phyloP scores from a whole-genome alignment of 2,888 invertebrate genomes.

The Tubulanus polymorphus region DNA sequence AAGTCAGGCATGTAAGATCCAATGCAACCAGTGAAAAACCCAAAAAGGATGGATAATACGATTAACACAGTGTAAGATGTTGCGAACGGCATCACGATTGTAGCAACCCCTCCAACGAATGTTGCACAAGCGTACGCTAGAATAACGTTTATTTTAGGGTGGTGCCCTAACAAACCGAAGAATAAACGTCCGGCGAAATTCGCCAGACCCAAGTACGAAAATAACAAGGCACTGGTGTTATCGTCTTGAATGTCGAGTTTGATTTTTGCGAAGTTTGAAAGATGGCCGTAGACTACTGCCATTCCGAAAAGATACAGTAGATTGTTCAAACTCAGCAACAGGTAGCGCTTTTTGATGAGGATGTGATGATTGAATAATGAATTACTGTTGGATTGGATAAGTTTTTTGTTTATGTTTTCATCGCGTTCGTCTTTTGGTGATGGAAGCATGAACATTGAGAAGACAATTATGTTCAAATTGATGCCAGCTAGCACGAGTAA shows the following conservation, averaged over 20 bases:
- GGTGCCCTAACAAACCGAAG: constrained; percentile 24
- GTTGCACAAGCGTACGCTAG: constrained; percentile 23
- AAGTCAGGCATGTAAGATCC: constrained; percentile 26
- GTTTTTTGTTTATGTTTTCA: neutral
- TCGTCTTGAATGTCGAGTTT: constrained; percentile 16
- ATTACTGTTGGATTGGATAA: neutral
- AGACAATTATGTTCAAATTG: constrained; percentile 18
- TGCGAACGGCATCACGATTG: constrained; percentile 20
- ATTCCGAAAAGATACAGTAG: constrained; percentile 29
- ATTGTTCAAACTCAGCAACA: constrained; percentile 25
- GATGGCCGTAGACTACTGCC: constrained; percentile 29
- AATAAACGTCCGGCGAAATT: constrained; percentile 28
- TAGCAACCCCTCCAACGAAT: constrained; percentile 22
- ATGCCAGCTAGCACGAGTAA: constrained; percentile 30
- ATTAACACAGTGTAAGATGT: constrained; percentile 21
- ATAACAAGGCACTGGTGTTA: constrained; percentile 24
- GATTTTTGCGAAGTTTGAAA: constrained; percentile 25
- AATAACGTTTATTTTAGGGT: constrained; percentile 17
- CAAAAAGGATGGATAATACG: constrained; percentile 22
- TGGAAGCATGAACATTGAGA: constrained; percentile 27
- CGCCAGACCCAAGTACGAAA: constrained; percentile 28
- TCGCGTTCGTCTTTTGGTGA: constrained; percentile 9
- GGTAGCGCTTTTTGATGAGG: constrained; percentile 25
- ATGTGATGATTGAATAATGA: constrained; percentile 1
- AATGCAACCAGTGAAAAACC: constrained; percentile 25